phyloP scores from a whole-genome alignment of 1,140 invertebrate species.

The Drosophila navojoa region DNA sequence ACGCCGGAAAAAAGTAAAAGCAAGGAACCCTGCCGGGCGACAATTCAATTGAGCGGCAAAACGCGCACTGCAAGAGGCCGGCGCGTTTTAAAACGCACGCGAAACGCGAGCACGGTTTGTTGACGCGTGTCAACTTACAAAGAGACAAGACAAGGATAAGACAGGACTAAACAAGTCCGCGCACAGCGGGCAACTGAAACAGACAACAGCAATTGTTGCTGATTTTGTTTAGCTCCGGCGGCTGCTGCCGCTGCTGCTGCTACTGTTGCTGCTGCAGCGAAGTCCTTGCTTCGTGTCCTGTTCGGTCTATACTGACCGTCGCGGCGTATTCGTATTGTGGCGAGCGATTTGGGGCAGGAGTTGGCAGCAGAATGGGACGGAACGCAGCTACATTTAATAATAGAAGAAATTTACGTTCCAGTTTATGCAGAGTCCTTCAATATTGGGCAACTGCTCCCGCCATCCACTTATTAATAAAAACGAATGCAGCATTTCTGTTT shows the following conservation, averaged over 20 bases:
- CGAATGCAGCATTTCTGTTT: neutral
- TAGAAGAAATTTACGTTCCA: neutral
- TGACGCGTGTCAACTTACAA: neutral
- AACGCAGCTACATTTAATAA: neutral
- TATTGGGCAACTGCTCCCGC: neutral
- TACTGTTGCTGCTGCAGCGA: constrained; percentile 45
- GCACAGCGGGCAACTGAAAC: constrained; percentile 74
- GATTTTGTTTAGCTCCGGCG: constrained; percentile 64
- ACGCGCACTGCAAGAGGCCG: constrained; percentile 38
- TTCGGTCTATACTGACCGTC: constrained; percentile 50
- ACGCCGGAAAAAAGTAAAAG: constrained; percentile 14
- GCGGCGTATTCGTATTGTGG: constrained; percentile 30
- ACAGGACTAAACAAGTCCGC: constrained; percentile 57
- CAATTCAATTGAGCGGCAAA: constrained; percentile 60
- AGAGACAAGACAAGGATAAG: constrained; percentile 18
- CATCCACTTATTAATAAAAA: neutral
- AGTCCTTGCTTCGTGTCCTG: constrained; percentile 48
- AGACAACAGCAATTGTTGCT: constrained; percentile 72
- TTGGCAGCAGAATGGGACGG: neutral
- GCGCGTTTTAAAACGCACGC: constrained; percentile 50
- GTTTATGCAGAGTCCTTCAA: neutral
- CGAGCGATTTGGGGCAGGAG: constrained; percentile 17
- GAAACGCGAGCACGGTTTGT: constrained; percentile 37
- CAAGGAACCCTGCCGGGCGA: constrained; percentile 38
- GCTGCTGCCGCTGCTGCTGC: neutral